Conservation (phyloP, 1,140 invertebrate genomes). For the Vollenhovia emeryi region DNA sequence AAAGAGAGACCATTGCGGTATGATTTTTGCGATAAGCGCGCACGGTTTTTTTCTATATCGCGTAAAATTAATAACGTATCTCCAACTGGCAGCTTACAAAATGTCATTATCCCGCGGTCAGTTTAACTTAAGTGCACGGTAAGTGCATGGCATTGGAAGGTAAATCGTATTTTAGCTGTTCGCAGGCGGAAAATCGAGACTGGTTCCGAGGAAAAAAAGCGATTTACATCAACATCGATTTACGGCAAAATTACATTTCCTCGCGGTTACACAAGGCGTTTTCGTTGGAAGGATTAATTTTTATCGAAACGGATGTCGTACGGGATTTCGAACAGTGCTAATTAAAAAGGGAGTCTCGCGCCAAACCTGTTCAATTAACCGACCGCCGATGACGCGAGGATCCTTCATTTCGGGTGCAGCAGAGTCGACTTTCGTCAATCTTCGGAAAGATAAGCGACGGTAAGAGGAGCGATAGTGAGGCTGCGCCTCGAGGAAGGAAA, state of each 20-base stretch:
- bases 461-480: slow-evolving; percentile 1
- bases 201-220: neutral
- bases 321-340: neutral
- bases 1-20: neutral
- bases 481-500: slow-evolving; percentile 10
- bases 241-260: neutral
- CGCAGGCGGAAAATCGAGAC: neutral
- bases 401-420: neutral
- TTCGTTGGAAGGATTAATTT: neutral
- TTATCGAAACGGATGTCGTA: neutral
- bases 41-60: neutral
- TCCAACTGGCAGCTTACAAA: slow-evolving; percentile 42
- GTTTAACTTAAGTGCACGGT: slow-evolving; percentile 49
- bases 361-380: neutral
- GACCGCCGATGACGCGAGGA: neutral
- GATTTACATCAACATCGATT: neutral
- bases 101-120: slow-evolving; percentile 45
- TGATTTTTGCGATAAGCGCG: neutral
- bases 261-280: neutral
- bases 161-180: slow-evolving; percentile 60
- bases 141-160: slow-evolving; percentile 43
- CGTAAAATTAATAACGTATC: slow-evolving; percentile 34
- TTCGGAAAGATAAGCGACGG: slow-evolving; percentile 43
- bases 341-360: neutral
- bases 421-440: slow-evolving; percentile 38